Evolutionary conservation across 1,140 invertebrate genomes (phyloP).

Genomic region (Zaprionus camerounensis): DNA sequence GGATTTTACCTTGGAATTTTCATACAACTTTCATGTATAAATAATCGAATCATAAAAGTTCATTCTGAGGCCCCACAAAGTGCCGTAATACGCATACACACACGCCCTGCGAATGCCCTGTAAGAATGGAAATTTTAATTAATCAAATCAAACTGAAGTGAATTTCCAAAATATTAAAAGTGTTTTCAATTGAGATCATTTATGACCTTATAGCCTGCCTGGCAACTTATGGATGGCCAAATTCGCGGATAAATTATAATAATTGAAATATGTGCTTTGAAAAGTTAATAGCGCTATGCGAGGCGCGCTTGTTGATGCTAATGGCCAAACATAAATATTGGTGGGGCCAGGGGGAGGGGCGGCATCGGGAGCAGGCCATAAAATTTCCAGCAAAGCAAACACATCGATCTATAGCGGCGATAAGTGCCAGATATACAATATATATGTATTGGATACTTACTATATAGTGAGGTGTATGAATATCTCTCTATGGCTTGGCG

Average conservation of each 20-base stretch:
- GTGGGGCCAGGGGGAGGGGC: slow-evolving; percentile 8
- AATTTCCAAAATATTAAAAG: background rate
- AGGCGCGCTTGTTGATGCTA: slow-evolving; percentile 74
- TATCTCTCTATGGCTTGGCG: background rate
- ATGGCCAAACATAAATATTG: slow-evolving; percentile 77
- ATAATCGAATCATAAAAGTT: slow-evolving; percentile 72
- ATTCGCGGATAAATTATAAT: slow-evolving; percentile 79
- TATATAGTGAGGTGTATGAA: slow-evolving; percentile 2
- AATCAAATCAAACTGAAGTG: background rate
- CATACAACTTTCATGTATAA: slow-evolving; percentile 68
- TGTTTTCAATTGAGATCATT: slow-evolving; percentile 30
- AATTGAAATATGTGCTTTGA: slow-evolving; percentile 79
- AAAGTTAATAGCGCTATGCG: slow-evolving; percentile 72
- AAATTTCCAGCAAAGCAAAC: slow-evolving; percentile 24
- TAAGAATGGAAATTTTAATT: background rate
- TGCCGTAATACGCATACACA: background rate
- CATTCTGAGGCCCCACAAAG: slow-evolving; percentile 22
- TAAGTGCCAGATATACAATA: slow-evolving; percentile 13
- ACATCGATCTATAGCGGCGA: slow-evolving; percentile 19
- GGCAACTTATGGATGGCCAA: slow-evolving; percentile 56
- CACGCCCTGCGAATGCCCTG: background rate
- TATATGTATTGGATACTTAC: slow-evolving; percentile 26
- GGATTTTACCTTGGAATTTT: slow-evolving; percentile 64
- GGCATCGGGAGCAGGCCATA: slow-evolving; percentile 28
- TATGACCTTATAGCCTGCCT: slow-evolving; percentile 44